Percentiles rank a stretch among this genome's conserved stretches.
phyloP scores from a whole-genome alignment of 2,113 vertebrate genomes.

The Charadrius vociferus region DNA sequence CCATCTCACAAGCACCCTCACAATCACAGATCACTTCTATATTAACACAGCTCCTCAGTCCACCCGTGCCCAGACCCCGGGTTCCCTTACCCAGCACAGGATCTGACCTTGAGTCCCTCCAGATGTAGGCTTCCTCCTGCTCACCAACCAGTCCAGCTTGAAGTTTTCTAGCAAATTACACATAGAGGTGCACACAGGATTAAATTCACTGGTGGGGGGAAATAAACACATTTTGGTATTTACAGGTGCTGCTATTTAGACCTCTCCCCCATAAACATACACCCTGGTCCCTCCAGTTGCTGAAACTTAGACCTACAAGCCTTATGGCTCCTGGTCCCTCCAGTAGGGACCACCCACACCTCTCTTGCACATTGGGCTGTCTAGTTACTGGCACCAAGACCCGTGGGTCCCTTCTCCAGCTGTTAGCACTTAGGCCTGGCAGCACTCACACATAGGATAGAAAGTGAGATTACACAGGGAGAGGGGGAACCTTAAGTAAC shows the following conservation, averaged over 20 bases:
- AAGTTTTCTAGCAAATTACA: background rate
- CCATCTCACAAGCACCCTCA: background rate
- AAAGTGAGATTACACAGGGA: background rate
- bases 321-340: background rate
- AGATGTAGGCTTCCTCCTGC: background rate
- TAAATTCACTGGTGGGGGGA: background rate
- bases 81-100: background rate
- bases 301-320: background rate
- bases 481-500: background rate
- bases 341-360: fast-evolving
- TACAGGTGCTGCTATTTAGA: background rate
- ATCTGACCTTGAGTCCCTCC: background rate
- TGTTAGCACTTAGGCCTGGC: background rate
- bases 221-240: background rate
- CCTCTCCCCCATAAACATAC: background rate
- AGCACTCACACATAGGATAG: background rate
- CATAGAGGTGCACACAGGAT: fast-evolving
- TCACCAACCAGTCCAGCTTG: background rate
- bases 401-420: background rate
- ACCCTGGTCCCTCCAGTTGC: background rate
- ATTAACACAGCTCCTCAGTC: background rate
- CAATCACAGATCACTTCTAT: background rate
- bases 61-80: background rate
- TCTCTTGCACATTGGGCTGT: background rate
- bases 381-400: background rate